Evolutionary conservation across 2,888 invertebrate species (phyloP).

Genomic region (Venustoraphidia nigricollis): DNA sequence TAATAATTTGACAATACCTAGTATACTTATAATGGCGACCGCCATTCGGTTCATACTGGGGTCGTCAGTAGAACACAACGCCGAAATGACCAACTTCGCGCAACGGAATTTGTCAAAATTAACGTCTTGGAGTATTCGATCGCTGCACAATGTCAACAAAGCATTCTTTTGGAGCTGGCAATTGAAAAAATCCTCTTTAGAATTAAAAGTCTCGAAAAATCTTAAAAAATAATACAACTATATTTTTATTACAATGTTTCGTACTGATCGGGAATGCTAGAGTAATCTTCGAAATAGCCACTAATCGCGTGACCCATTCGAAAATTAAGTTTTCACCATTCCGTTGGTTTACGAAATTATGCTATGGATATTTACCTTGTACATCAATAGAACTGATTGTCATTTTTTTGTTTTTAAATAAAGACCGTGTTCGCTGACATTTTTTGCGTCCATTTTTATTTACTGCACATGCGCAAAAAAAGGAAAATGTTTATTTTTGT

Average conservation of each 20-base stretch:
- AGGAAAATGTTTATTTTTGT: too few relatives aligned
- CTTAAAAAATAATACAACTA: too few relatives aligned
- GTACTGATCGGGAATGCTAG: too few relatives aligned
- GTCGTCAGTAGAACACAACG: constrained; percentile 51
- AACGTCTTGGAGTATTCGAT: constrained; percentile 58
- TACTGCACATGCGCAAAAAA: too few relatives aligned
- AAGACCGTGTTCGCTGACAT: too few relatives aligned
- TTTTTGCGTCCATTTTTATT: too few relatives aligned
- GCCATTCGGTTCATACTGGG: constrained; percentile 59
- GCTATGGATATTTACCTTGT: too few relatives aligned
- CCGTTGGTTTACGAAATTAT: too few relatives aligned
- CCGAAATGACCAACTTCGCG: constrained; percentile 54
- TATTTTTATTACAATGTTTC: too few relatives aligned
- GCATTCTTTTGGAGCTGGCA: constrained; percentile 52
- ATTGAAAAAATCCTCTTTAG: constrained; percentile 2
- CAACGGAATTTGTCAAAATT: constrained; percentile 46
- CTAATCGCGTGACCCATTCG: background rate
- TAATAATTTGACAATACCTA: constrained; percentile 24
- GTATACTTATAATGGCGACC: constrained; percentile 63
- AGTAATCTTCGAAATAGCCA: background rate
- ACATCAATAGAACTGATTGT: too few relatives aligned
- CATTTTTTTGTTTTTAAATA: too few relatives aligned
- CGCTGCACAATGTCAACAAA: constrained; percentile 56
- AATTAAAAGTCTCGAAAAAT: background rate
- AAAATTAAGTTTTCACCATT: background rate